phyloP scores from a whole-genome alignment of 2,888 invertebrate species.

The Erebia palarica region DNA sequence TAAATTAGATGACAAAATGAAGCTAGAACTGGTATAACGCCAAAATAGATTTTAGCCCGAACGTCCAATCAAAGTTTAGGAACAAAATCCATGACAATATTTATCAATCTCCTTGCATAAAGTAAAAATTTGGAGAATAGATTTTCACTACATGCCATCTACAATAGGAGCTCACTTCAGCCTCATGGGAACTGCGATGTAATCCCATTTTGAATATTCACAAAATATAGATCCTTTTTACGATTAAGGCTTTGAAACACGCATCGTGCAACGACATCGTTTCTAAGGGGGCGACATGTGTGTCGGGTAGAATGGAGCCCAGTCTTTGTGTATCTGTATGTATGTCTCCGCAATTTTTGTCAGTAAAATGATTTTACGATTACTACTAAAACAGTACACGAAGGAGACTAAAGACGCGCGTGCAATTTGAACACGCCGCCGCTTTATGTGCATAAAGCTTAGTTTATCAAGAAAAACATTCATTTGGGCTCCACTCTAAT shows the following conservation, averaged over 20 bases:
- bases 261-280: neutral
- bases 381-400: no score
- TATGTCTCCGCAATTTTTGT: neutral
- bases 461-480: no score
- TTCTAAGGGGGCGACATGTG: neutral
- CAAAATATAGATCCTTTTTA: constrained; percentile 5
- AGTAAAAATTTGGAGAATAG: constrained; percentile 15
- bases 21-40: neutral
- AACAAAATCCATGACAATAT: neutral
- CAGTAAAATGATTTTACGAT: no score
- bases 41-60: neutral
- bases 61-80: neutral
- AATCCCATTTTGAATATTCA: constrained; percentile 26
- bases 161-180: constrained; percentile 26
- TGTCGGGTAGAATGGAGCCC: neutral
- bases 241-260: constrained; percentile 7
- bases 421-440: no score
- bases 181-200: constrained; percentile 22
- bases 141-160: constrained; percentile 29
- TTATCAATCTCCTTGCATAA: neutral
- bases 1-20: no score
- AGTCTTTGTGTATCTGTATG: no score
- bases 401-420: no score
- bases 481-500: no score
- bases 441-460: no score